A percentile compares a stretch with the other conserved stretches of the same genome.
Conservation (phyloP, 2,888 invertebrate genomes). For the Drosophila gaucha region DNA sequence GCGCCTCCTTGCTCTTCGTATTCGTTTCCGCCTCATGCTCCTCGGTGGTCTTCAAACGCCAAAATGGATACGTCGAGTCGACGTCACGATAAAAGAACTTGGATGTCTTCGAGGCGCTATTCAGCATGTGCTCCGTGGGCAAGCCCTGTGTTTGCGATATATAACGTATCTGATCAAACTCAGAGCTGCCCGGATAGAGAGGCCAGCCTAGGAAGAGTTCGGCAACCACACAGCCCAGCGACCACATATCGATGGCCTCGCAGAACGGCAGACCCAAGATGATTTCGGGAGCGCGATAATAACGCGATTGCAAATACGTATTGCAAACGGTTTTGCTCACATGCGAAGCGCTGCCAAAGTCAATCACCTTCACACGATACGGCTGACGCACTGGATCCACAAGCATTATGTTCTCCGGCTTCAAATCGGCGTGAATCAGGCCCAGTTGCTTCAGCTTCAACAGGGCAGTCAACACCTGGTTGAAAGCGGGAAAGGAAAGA, state of each 20-base stretch:
- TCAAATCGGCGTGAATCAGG: constrained; percentile 99
- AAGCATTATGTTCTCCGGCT: constrained; percentile 99
- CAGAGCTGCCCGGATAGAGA: constrained; percentile 98
- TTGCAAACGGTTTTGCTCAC: constrained; percentile 99
- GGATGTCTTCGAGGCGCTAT: constrained; percentile 98
- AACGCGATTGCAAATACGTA: constrained; percentile 99
- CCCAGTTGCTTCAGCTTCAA: constrained; percentile 94
- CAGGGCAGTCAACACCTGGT: constrained; percentile 88
- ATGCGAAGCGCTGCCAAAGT: constrained; percentile 99
- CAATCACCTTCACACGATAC: constrained; percentile 99
- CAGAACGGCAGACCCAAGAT: constrained; percentile 99
- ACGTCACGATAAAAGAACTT: constrained; percentile 99
- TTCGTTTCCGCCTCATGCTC: constrained; percentile 99
- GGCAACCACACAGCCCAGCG: constrained; percentile 99
- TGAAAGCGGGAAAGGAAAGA: neutral
- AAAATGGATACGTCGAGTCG: constrained; percentile 95
- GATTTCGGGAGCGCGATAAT: constrained; percentile 98
- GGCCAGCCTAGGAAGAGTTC: constrained; percentile 99
- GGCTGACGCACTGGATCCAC: constrained; percentile 99
- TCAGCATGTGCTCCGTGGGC: constrained; percentile 99
- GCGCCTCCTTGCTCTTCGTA: constrained; percentile 99
- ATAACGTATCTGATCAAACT: constrained; percentile 98
- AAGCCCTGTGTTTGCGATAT: constrained; percentile 98
- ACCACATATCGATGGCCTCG: constrained; percentile 99
- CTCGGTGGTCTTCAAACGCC: constrained; percentile 96